These are phyloP conservation scores for Trichacis sp. DNA, from an alignment of 2,888 invertebrate species.

Conservation along the genomic window DNA sequence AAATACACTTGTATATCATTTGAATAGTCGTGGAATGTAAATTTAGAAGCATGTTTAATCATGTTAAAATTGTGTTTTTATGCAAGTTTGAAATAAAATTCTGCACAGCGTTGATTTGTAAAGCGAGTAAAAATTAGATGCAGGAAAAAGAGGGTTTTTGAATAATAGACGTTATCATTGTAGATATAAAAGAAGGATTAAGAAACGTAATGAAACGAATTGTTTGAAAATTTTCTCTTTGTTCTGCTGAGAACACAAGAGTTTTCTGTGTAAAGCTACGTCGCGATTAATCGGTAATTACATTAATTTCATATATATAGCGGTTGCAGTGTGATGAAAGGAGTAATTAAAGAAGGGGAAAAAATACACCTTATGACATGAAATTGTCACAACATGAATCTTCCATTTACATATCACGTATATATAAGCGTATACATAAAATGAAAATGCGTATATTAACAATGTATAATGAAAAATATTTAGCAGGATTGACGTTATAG, in stretches of 20 bases:
- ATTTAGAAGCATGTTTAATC: too few species aligned
- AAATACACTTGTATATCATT: too few species aligned
- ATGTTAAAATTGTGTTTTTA: too few species aligned
- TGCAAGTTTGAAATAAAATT: too few species aligned
- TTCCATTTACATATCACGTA: conserved; percentile 69
- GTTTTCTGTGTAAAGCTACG: not conserved
- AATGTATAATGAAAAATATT: conserved; percentile 41
- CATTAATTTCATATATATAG: not conserved
- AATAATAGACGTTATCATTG: too few species aligned
- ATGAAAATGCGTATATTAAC: conserved; percentile 33
- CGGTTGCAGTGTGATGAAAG: not conserved
- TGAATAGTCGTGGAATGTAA: too few species aligned
- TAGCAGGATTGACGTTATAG: conserved; percentile 36
- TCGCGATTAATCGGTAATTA: not conserved
- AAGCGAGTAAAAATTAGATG: too few species aligned
- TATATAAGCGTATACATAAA: conserved; percentile 40
- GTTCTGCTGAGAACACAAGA: not conserved
- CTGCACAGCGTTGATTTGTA: too few species aligned
- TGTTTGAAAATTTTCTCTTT: not conserved
- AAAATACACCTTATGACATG: conserved; percentile 37
- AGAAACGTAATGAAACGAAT: not conserved
- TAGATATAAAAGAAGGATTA: too few species aligned
- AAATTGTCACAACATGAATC: conserved; percentile 61
- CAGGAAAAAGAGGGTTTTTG: too few species aligned
- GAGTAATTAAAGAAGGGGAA: conserved; percentile 19